Conservation (phyloP, 2,888 invertebrate species). For the Harmothoe impar region DNA sequence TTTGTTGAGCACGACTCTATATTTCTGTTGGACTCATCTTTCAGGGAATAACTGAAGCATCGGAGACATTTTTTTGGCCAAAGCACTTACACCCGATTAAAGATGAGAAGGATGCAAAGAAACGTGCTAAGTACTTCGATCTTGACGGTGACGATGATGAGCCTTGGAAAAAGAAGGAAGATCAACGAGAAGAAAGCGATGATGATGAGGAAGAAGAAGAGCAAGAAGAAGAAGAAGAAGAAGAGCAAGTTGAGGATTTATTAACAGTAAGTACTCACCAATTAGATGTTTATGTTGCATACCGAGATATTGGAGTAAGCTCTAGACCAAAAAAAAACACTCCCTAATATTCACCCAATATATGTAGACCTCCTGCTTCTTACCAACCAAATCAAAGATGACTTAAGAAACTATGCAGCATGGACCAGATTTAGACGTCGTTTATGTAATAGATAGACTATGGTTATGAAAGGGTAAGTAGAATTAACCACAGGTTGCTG, state of each 20-base stretch:
- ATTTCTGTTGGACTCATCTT: neutral
- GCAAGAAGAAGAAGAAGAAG: constrained; percentile 68
- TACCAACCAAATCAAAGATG: neutral
- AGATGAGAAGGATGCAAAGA: constrained; percentile 66
- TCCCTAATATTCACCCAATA: neutral
- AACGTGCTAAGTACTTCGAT: constrained; percentile 44
- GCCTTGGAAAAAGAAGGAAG: constrained; percentile 71
- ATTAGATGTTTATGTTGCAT: neutral
- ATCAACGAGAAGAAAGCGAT: constrained; percentile 69
- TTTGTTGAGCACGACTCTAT: neutral
- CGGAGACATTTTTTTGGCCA: constrained; percentile 87
- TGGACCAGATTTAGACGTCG: neutral
- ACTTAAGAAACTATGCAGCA: neutral
- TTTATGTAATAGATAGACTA: no score
- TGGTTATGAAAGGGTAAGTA: no score
- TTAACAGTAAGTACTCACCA: neutral
- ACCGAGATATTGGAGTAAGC: neutral
- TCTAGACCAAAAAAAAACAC: neutral
- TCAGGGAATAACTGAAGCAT: constrained; percentile 80
- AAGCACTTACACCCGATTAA: constrained; percentile 73
- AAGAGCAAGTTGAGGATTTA: constrained; percentile 64
- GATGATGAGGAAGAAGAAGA: constrained; percentile 74
- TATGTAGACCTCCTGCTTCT: neutral
- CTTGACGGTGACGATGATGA: constrained; percentile 71
- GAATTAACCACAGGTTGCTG: no score